These are phyloP conservation scores for Temnothorax rugatulus DNA, from an alignment of 2,888 invertebrate genomes.

Conservation along the genomic window DNA sequence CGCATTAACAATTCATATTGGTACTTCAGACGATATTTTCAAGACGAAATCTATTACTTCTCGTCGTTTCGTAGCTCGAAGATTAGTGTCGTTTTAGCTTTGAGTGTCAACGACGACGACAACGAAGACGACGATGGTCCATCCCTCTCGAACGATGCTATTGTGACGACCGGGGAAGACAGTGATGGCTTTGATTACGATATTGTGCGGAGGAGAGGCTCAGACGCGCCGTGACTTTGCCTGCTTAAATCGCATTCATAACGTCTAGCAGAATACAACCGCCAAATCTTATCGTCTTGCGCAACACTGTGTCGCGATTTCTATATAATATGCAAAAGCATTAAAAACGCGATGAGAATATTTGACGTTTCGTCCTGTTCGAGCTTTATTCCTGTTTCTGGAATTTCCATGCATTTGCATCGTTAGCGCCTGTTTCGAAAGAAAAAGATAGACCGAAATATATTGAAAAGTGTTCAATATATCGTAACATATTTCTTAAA, in stretches of 20 bases:
- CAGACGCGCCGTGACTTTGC: slow-evolving; percentile 78
- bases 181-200: slow-evolving; percentile 84
- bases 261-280: slow-evolving; percentile 37
- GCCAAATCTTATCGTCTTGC: slow-evolving; percentile 60
- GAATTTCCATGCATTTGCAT: slow-evolving; percentile 40
- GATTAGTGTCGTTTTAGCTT: slow-evolving; percentile 76
- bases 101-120: slow-evolving; percentile 67
- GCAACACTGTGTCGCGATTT: slow-evolving; percentile 49
- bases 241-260: slow-evolving; percentile 77
- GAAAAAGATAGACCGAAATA: background rate
- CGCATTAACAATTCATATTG: slow-evolving; percentile 64
- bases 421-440: background rate
- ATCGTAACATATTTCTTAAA: background rate
- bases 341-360: slow-evolving; percentile 41
- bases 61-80: slow-evolving; percentile 53
- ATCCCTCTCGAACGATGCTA: slow-evolving; percentile 81
- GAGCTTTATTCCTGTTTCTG: background rate
- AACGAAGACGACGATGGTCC: slow-evolving; percentile 57
- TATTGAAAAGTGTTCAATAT: background rate
- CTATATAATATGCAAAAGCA: slow-evolving; percentile 14
- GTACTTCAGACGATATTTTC: slow-evolving; percentile 60
- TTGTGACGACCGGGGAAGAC: slow-evolving; percentile 80
- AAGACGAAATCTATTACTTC: slow-evolving; percentile 61
- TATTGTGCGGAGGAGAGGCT: slow-evolving; percentile 81
- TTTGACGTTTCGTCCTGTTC: slow-evolving; percentile 11